These are phyloP conservation scores for Anomalospiza imberbis DNA, from an alignment of 2,797 vertebrate species.

Conservation along the genomic window DNA sequence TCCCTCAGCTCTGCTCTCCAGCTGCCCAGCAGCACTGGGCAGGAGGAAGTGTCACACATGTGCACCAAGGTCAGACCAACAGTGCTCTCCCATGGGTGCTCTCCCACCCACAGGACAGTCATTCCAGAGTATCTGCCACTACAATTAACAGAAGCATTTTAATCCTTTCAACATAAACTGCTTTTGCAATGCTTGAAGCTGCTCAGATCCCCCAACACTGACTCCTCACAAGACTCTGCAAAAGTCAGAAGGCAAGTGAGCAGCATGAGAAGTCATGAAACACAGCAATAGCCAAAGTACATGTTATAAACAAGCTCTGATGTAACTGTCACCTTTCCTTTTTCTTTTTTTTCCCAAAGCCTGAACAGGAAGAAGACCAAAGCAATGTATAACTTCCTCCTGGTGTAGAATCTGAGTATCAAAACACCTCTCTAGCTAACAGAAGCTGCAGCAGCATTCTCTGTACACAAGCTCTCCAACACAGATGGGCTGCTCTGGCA, in stretches of 20 bases:
- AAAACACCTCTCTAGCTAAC: background rate
- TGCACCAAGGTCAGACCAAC: background rate
- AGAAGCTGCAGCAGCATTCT: background rate
- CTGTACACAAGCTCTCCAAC: background rate
- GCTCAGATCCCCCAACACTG: background rate
- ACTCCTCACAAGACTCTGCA: background rate
- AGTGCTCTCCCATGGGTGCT: background rate
- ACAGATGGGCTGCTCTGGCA: background rate
- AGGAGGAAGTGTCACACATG: accelerated
- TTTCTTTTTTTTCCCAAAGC: background rate
- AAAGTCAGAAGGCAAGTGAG: background rate
- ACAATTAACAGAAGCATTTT: background rate
- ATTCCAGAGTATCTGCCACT: background rate
- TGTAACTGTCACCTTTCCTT: background rate
- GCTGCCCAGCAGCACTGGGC: too few species aligned
- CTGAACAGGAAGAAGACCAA: background rate
- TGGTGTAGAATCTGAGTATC: background rate
- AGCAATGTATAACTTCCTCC: background rate
- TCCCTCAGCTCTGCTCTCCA: background rate
- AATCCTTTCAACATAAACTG: background rate
- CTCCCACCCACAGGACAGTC: background rate
- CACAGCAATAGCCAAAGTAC: background rate
- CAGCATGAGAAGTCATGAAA: background rate
- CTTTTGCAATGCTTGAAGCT: background rate
- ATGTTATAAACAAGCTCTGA: background rate